Percentiles rank a stretch among this genome's conserved stretches.
Evolutionary conservation across 1,140 invertebrate genomes (phyloP).

Genomic region (Camponotus floridanus): DNA sequence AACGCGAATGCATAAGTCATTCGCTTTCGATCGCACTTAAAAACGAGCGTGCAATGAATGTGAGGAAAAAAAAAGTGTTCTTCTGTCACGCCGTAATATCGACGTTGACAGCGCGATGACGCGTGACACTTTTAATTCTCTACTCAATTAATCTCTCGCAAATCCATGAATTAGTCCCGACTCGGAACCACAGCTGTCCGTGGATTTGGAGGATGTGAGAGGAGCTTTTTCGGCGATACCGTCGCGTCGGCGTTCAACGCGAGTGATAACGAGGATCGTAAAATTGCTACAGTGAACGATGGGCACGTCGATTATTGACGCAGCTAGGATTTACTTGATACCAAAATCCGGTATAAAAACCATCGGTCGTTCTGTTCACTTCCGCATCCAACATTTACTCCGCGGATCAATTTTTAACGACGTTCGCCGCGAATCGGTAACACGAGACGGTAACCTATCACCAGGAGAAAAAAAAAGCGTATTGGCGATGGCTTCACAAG

Average conservation of each 20-base stretch:
- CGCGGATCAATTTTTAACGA: constrained; percentile 57
- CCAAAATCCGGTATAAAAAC: constrained; percentile 53
- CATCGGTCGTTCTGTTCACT: constrained; percentile 43
- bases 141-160: constrained; percentile 49
- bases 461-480: constrained; percentile 5
- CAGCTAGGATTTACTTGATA: constrained; percentile 55
- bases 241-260: constrained; percentile 11
- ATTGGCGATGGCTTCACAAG: not conserved
- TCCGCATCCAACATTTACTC: constrained; percentile 32
- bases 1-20: not conserved
- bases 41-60: not conserved
- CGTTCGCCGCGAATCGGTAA: constrained; percentile 31
- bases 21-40: not conserved
- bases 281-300: constrained; percentile 61
- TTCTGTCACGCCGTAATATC: constrained; percentile 41
- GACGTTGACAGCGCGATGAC: constrained; percentile 16
- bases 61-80: constrained; percentile 12
- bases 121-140: constrained; percentile 51
- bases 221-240: constrained; percentile 43
- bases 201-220: constrained; percentile 16
- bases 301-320: constrained; percentile 54
- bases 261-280: constrained; percentile 61
- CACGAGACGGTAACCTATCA: not conserved
- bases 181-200: constrained; percentile 40
- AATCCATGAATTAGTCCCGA: constrained; percentile 52